Percentiles rank a stretch among this genome's conserved stretches.
Evolutionary conservation across 2,113 vertebrate species (phyloP).

Genomic region (Empidonax alnorum): DNA sequence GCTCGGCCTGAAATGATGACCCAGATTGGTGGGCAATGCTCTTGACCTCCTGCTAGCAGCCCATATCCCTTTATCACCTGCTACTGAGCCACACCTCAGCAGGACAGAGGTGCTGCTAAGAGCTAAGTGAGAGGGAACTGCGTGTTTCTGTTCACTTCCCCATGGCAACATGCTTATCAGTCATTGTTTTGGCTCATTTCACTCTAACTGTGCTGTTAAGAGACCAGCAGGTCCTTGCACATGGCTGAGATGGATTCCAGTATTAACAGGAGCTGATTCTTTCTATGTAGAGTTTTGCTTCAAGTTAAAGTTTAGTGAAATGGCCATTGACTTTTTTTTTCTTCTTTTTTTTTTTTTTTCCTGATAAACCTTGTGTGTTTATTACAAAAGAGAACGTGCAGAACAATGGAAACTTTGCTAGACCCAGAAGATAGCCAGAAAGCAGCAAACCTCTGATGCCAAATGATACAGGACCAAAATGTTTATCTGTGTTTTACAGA

Average conservation of each 20-base stretch:
- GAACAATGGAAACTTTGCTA: background rate
- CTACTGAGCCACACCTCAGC: background rate
- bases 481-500: background rate
- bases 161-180: background rate
- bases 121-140: background rate
- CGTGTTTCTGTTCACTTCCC: background rate
- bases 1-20: rapidly evolving
- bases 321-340: rapidly evolving
- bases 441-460: background rate
- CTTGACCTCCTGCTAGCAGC: background rate
- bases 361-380: background rate
- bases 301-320: background rate
- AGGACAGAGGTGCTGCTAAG: background rate
- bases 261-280: background rate
- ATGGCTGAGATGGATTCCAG: background rate
- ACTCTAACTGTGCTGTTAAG: background rate
- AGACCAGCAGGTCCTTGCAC: background rate
- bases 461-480: background rate
- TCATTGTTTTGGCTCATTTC: background rate
- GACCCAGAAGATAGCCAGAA: background rate
- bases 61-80: background rate
- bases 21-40: rapidly evolving
- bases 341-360: background rate
- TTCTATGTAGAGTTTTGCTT: background rate
- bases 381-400: background rate